A percentile compares a stretch with the other conserved stretches of the same genome.
Conservation (phyloP, 2,888 invertebrate genomes). For the Tenodera sinensis region DNA sequence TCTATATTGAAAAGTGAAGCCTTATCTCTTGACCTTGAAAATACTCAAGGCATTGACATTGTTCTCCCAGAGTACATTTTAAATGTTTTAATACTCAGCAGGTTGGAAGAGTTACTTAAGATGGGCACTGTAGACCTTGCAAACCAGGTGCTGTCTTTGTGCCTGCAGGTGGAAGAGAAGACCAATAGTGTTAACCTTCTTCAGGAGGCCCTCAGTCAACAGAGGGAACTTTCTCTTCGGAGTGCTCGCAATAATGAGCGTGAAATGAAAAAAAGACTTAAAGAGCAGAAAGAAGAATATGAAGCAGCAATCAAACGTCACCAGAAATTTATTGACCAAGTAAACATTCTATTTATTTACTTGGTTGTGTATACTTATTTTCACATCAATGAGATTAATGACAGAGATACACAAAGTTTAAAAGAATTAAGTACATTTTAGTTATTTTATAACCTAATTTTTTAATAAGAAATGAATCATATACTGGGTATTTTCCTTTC, state of each 20-base stretch:
- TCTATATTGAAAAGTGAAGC: no score
- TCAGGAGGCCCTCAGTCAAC: slow-evolving; percentile 57
- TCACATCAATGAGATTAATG: no score
- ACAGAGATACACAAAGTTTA: no score
- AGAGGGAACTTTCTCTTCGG: slow-evolving; percentile 48
- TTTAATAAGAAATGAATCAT: no score
- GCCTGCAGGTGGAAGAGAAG: slow-evolving; percentile 58
- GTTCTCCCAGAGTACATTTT: neutral
- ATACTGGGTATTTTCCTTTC: no score
- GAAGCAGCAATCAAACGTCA: slow-evolving; percentile 71
- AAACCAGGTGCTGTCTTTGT: slow-evolving; percentile 57
- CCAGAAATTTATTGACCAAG: slow-evolving; percentile 79
- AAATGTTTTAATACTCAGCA: slow-evolving; percentile 35
- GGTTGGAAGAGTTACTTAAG: slow-evolving; percentile 55
- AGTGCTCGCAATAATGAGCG: slow-evolving; percentile 39
- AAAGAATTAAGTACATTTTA: no score
- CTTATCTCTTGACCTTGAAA: no score
- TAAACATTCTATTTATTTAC: slow-evolving; percentile 34
- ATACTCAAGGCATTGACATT: no score
- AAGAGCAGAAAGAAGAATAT: slow-evolving; percentile 65
- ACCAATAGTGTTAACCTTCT: slow-evolving; percentile 56
- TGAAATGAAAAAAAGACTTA: slow-evolving; percentile 48
- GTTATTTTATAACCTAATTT: no score
- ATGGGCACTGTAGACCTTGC: slow-evolving; percentile 58
- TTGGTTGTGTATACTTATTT: no score